These are phyloP conservation scores for Entomobrya proxima DNA, from an alignment of 2,888 invertebrate genomes.

Conservation along the genomic window DNA sequence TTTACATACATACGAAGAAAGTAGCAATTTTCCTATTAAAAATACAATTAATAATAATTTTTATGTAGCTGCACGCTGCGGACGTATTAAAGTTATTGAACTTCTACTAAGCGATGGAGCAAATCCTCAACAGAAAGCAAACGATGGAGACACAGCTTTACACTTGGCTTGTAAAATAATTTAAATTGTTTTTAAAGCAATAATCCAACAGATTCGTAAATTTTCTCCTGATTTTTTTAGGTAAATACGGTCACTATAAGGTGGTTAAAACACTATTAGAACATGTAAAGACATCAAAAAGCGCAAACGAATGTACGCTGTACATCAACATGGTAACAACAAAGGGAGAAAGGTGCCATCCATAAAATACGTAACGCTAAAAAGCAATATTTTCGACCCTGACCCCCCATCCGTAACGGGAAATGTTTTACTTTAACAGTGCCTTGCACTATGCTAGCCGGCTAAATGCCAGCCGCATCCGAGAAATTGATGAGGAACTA, in stretches of 20 bases:
- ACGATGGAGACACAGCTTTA: constrained; percentile 96
- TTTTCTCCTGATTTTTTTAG: no score
- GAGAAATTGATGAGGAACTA: constrained; percentile 79
- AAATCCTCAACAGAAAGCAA: constrained; percentile 93
- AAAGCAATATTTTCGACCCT: constrained; percentile 87
- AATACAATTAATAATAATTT: no score
- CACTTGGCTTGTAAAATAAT: no score
- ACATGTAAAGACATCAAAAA: no score
- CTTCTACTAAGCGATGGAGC: constrained; percentile 95
- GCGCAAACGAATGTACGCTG: no score
- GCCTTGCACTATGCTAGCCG: constrained; percentile 76
- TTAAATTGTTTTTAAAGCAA: no score
- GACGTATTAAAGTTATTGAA: constrained; percentile 90
- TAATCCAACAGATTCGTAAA: no score
- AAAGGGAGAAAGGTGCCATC: constrained; percentile 91
- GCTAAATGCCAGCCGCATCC: constrained; percentile 83
- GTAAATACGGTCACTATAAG: no score
- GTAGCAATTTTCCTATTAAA: no score
- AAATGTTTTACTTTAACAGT: constrained; percentile 95
- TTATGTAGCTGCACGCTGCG: constrained; percentile 91
- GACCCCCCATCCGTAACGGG: constrained; percentile 89
- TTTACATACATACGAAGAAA: no score
- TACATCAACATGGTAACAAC: constrained; percentile 82
- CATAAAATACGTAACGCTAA: constrained; percentile 86
- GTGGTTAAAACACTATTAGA: no score